A percentile compares a stretch with the other conserved stretches of the same genome.
Conservation (phyloP, 2,797 vertebrate genomes). For the Dryobates pubescens region DNA sequence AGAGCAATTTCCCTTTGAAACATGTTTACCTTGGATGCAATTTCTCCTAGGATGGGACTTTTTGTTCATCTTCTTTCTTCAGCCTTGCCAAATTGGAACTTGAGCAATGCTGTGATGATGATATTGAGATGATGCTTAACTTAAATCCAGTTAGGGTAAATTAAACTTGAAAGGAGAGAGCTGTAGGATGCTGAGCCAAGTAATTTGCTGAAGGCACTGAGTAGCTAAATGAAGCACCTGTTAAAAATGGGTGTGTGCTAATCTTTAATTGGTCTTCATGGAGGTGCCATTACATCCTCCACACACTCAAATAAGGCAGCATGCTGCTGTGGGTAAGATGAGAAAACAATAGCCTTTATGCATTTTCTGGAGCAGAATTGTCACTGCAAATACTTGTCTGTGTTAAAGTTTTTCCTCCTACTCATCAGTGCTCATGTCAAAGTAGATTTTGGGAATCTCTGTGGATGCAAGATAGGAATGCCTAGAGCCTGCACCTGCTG, state of each 20-base stretch:
- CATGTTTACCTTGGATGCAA: background rate
- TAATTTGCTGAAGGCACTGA: background rate
- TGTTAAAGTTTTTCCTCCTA: background rate
- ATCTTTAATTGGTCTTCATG: background rate
- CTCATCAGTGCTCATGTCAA: background rate
- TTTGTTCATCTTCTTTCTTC: background rate
- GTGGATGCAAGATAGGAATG: background rate
- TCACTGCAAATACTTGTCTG: background rate
- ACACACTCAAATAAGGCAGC: background rate
- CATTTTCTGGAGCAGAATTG: background rate
- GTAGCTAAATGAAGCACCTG: slow-evolving; percentile 1
- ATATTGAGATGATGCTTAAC: background rate
- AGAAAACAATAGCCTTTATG: background rate
- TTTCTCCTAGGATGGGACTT: background rate
- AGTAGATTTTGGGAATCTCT: background rate
- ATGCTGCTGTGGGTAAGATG: background rate
- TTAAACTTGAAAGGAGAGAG: slow-evolving; percentile 9
- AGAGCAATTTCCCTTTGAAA: background rate
- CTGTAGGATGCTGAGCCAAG: background rate
- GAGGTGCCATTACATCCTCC: background rate
- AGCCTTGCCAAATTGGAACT: background rate
- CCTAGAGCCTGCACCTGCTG: background rate
- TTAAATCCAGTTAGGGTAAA: background rate
- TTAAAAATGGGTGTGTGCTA: rapidly evolving
- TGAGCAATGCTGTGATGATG: background rate